Evolutionary conservation across 2,113 vertebrate genomes (phyloP).

Genomic region (Anoura caudifer): DNA sequence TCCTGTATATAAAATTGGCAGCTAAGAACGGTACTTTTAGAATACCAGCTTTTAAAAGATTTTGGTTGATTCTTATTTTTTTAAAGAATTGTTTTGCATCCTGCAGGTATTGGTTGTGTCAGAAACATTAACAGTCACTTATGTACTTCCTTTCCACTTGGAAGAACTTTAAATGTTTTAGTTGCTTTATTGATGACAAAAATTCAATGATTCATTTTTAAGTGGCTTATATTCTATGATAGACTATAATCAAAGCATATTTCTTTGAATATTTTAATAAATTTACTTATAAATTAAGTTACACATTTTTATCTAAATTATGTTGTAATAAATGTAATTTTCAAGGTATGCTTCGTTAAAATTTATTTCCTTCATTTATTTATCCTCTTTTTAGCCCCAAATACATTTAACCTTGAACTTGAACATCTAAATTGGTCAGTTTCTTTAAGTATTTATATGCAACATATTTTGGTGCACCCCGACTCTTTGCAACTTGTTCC

Average conservation of each 20-base stretch:
- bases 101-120: neutral
- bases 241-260: slow-evolving; percentile 2
- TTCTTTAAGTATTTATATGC: neutral
- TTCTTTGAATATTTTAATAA: neutral
- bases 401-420: slow-evolving; percentile 3
- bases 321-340: slow-evolving; percentile 18
- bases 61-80: neutral
- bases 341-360: neutral
- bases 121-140: neutral
- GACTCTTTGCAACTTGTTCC: neutral
- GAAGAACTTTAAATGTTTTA: slow-evolving; percentile 12
- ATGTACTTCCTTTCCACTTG: neutral
- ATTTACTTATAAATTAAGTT: slow-evolving; percentile 8
- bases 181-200: slow-evolving; percentile 23
- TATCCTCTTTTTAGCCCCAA: neutral
- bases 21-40: neutral
- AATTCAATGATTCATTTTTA: slow-evolving; percentile 12
- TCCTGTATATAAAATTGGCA: slow-evolving; percentile 9
- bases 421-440: neutral
- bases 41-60: neutral
- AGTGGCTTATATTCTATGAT: neutral
- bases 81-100: neutral
- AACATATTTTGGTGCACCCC: neutral
- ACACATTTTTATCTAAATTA: neutral
- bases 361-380: neutral